Evolutionary conservation across 2,888 invertebrate genomes (phyloP).

Genomic region (Tineola bisselliella): DNA sequence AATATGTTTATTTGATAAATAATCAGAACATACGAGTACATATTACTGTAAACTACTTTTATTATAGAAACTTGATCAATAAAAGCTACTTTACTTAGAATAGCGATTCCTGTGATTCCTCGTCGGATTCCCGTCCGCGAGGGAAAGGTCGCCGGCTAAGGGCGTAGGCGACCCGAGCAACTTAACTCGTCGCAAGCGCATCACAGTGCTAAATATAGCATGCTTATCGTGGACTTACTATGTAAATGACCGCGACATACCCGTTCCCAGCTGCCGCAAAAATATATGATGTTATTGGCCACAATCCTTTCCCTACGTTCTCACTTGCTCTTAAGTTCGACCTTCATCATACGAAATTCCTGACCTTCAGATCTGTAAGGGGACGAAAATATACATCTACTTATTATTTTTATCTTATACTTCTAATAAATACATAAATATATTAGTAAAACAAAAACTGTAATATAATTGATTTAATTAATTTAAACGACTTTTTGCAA

Average conservation of each 20-base stretch:
- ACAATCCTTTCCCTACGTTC: too few species aligned
- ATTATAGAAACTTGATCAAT: not conserved
- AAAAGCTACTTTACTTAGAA: too few species aligned
- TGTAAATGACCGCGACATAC: constrained; percentile 64
- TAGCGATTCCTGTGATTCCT: not conserved
- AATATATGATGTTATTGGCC: not conserved
- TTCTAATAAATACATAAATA: too few species aligned
- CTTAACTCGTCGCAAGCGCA: constrained; percentile 37
- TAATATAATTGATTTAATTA: too few species aligned
- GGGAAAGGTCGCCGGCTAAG: constrained; percentile 31
- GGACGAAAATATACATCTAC: too few species aligned
- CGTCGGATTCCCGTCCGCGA: constrained; percentile 15
- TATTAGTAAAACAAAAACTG: too few species aligned
- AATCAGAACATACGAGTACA: not conserved
- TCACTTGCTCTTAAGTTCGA: too few species aligned
- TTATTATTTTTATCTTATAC: too few species aligned
- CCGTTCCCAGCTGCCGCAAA: constrained; percentile 44
- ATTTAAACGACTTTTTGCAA: too few species aligned
- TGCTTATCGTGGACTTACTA: constrained; percentile 63
- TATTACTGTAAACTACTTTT: not conserved
- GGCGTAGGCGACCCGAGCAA: constrained; percentile 36
- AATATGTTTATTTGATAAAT: not conserved
- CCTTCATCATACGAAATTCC: too few species aligned
- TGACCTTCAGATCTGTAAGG: too few species aligned
- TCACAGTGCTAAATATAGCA: constrained; percentile 60